A percentile compares a stretch with the other conserved stretches of the same genome.
Conservation (phyloP, 1,140 invertebrate genomes). For the Oncopeltus fasciatus region DNA sequence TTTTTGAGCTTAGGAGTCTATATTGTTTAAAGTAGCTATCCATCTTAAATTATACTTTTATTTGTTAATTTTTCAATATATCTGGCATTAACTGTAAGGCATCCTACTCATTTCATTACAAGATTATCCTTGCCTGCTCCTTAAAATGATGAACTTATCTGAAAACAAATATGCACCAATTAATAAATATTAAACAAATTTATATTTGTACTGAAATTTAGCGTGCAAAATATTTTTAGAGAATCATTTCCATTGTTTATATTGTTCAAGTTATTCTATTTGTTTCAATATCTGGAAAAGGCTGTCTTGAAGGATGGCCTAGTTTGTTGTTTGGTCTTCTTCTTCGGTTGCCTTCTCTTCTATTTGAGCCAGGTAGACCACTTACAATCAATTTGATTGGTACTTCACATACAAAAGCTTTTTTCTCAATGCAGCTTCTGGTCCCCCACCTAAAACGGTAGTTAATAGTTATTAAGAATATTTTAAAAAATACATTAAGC, state of each 20-base stretch:
- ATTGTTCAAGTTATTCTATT: neutral
- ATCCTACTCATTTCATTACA: no score
- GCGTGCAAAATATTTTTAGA: no score
- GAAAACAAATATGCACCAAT: no score
- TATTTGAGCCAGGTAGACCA: neutral
- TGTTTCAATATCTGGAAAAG: neutral
- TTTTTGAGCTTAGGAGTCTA: no score
- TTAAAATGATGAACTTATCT: no score
- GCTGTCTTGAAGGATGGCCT: neutral
- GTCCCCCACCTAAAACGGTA: conserved; percentile 20
- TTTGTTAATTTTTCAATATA: no score
- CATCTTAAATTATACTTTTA: no score
- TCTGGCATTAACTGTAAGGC: no score
- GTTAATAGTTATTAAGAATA: neutral
- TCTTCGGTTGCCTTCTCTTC: neutral
- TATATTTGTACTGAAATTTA: neutral
- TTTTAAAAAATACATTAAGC: neutral
- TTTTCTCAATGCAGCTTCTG: conserved; percentile 28
- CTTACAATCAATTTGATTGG: neutral
- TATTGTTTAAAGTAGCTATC: no score
- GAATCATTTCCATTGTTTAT: neutral
- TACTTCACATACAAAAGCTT: conserved; percentile 50
- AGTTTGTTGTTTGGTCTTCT: neutral
- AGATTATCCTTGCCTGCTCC: no score
- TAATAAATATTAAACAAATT: no score